Percentiles rank a stretch among this genome's conserved stretches.
phyloP scores from a whole-genome alignment of 1,140 invertebrate species.

The Drosophila insularis region DNA sequence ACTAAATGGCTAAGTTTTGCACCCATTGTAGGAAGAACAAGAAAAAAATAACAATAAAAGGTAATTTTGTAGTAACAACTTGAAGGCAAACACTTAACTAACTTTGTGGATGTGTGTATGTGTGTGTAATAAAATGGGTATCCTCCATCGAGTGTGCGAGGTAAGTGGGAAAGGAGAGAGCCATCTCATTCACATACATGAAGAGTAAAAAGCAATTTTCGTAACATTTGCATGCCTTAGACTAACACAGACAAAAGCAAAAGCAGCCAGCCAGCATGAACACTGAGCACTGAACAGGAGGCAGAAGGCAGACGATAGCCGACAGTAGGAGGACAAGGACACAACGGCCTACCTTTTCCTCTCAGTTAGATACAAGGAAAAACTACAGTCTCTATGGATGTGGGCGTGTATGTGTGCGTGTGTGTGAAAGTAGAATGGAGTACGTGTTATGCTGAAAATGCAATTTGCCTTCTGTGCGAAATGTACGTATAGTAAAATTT shows the following conservation, averaged over 20 bases:
- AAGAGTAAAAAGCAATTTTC: conserved; percentile 79
- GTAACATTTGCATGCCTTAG: conserved; percentile 78
- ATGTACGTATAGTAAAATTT: conserved; percentile 73
- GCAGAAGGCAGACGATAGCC: conserved; percentile 12
- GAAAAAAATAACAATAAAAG: conserved; percentile 69
- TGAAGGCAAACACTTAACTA: conserved; percentile 73
- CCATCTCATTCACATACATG: conserved; percentile 69
- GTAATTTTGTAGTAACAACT: conserved; percentile 75
- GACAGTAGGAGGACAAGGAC: conserved; percentile 37
- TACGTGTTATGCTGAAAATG: conserved; percentile 80
- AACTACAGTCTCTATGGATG: conserved; percentile 41
- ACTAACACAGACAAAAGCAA: conserved; percentile 60
- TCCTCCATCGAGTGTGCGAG: conserved; percentile 16
- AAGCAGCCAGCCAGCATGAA: conserved; percentile 34
- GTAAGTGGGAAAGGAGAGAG: background rate
- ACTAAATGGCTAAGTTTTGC: background rate
- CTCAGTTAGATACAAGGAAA: conserved; percentile 12
- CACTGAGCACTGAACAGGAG: conserved; percentile 15
- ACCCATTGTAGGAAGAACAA: conserved; percentile 30
- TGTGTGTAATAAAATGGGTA: conserved; percentile 27
- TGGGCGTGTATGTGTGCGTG: conserved; percentile 5
- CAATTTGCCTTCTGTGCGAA: conserved; percentile 78
- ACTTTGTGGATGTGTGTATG: conserved; percentile 43
- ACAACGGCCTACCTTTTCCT: conserved; percentile 64
- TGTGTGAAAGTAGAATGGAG: conserved; percentile 70